Base-by-base conservation (phyloP, 2,888 invertebrate genomes). In the Macropis europaea region DNA sequence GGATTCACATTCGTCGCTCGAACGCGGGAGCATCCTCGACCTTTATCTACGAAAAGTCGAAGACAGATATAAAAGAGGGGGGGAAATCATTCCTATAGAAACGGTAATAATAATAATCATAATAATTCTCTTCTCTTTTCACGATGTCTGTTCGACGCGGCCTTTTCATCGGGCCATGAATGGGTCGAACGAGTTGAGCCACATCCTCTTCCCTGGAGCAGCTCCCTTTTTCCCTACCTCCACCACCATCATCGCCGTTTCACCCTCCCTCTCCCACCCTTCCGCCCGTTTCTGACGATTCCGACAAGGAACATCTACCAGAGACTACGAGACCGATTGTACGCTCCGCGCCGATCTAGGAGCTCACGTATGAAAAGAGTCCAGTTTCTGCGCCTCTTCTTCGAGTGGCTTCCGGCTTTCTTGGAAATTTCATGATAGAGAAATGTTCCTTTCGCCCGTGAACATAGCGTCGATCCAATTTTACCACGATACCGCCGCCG, bases 151-250 rank as follows among this genome's bases (percentile, higher is more conserved):
- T 87, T 87, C 84, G 84, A 73, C 83, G 81, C 82, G 81, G 87
- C 82, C 89, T 89, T 90, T 90, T 89, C 89, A 89, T 88, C 79
- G 82, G 73, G 73, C 85, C 85, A 83, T 89, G 88, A 90, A 90
- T 89, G 87, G 87, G 81, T 84, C 86, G 89, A 89, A 89, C 90
- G 90, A 90, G 89, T 89, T 89, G 88, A 89, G 87, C 87, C 88
- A 85, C 87, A 86, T 87, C 88, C 87, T 87, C 82, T 77, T 76
- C 82, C n/a, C n/a, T n/a, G n/a, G n/a, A n/a, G n/a, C 77, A 76
- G 82, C 77, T 77, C 81, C 77, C 82, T 79, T 79, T 83, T 84
- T 82, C 82, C 80, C 62, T 69, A 57, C 67, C 68, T 60, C 52
- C 80, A 42, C 67, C 82, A 52, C 64, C 74, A 70, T 70, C 76